A percentile compares a stretch with the other conserved stretches of the same genome.
Conservation (phyloP, 1,140 invertebrate genomes). For the Zaprionus vittiger region DNA sequence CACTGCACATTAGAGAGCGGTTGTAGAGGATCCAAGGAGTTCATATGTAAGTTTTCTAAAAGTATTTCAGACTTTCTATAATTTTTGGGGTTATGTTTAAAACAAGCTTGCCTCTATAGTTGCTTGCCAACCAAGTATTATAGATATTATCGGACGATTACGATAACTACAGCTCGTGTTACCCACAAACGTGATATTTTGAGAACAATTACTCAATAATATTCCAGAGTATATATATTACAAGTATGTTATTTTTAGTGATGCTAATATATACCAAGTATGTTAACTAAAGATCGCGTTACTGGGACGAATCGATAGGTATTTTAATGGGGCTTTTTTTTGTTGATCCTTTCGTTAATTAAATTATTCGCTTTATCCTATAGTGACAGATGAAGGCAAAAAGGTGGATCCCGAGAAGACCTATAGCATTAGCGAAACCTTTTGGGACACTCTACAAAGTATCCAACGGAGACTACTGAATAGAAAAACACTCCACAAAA, state of each 20-base stretch:
- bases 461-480: slow-evolving; percentile 83
- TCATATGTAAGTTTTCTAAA: slow-evolving; percentile 65
- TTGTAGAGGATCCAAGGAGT: slow-evolving; percentile 75
- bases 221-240: background rate
- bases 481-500: slow-evolving; percentile 88
- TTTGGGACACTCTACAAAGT: slow-evolving; percentile 49
- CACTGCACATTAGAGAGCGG: slow-evolving; percentile 31
- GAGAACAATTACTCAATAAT: background rate
- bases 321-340: background rate
- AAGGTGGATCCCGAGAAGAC: slow-evolving; percentile 61
- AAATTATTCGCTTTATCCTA: slow-evolving; percentile 5
- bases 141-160: background rate
- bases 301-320: background rate
- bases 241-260: too few relatives aligned
- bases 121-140: background rate
- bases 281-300: too few relatives aligned
- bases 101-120: background rate
- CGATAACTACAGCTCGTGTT: background rate
- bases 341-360: too few relatives aligned
- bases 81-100: background rate
- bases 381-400: slow-evolving; percentile 71
- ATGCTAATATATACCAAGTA: too few relatives aligned
- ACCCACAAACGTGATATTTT: background rate
- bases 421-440: slow-evolving; percentile 44
- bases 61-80: background rate